Conservation (phyloP, 2,888 invertebrate species). For the Anodontia alba region DNA sequence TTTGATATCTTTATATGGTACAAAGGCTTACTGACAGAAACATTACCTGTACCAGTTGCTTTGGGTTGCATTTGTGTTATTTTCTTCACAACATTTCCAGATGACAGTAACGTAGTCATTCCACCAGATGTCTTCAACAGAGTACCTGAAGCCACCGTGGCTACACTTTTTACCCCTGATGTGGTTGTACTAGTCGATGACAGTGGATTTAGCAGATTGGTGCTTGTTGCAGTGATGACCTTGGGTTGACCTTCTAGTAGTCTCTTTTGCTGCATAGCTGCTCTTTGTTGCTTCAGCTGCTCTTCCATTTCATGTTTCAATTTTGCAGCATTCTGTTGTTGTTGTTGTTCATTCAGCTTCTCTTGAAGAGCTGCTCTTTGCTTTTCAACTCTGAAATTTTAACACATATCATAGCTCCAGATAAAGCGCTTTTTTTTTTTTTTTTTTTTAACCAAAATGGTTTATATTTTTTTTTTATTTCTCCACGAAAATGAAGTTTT, state of each 20-base stretch:
- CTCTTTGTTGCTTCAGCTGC: conserved; percentile 93
- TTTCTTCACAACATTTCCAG: conserved; percentile 69
- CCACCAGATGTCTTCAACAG: conserved; percentile 65
- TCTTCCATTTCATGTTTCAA: conserved; percentile 94
- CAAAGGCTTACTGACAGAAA: too few relatives aligned
- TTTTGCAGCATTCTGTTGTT: conserved; percentile 81
- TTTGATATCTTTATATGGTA: too few relatives aligned
- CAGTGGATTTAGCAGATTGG: conserved; percentile 18
- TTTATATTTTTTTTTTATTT: too few relatives aligned
- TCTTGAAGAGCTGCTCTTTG: conserved; percentile 84
- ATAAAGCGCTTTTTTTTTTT: too few relatives aligned
- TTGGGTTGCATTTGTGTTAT: conserved; percentile 78
- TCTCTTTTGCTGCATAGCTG: conserved; percentile 95
- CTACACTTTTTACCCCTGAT: conserved; percentile 68
- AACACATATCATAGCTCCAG: too few relatives aligned
- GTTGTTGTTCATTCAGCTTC: conserved; percentile 73
- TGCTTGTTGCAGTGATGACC: conserved; percentile 57
- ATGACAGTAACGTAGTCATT: conserved; percentile 63
- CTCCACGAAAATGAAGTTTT: too few relatives aligned
- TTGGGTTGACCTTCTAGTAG: conserved; percentile 73
- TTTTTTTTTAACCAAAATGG: too few relatives aligned
- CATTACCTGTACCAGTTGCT: conserved; percentile 54
- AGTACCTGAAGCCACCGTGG: conserved; percentile 79
- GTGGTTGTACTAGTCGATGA: conserved; percentile 21
- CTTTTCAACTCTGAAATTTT: conserved; percentile 81